These are phyloP conservation scores for Cololabis saira DNA, from an alignment of 2,113 vertebrate genomes.

Conservation along the genomic window DNA sequence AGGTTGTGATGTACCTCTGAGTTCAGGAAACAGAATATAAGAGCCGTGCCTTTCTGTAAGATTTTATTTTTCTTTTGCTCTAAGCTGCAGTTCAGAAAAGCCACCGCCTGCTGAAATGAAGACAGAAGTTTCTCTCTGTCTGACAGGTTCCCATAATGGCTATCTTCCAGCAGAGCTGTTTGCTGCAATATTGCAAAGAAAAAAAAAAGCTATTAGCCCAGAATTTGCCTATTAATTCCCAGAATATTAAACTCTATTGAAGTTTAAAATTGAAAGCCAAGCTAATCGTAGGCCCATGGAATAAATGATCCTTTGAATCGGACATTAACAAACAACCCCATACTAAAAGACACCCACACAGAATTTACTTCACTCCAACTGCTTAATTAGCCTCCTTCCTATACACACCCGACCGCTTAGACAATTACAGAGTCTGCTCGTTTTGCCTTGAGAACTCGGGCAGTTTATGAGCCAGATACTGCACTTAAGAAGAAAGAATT, in stretches of 20 bases:
- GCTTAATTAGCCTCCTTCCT: slow-evolving; percentile 37
- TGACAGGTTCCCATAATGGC: neutral
- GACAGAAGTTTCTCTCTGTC: slow-evolving; percentile 17
- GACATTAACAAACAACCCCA: slow-evolving; percentile 23
- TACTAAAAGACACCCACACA: slow-evolving; percentile 46
- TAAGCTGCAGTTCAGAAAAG: no score
- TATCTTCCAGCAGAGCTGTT: slow-evolving; percentile 29
- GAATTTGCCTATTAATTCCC: slow-evolving; percentile 44
- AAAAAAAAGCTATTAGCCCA: slow-evolving; percentile 15
- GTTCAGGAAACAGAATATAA: no score
- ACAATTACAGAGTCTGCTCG: slow-evolving; percentile 59
- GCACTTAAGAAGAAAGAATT: slow-evolving; percentile 54
- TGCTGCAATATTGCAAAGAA: slow-evolving; percentile 23
- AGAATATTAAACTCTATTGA: slow-evolving; percentile 47
- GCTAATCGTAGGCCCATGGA: slow-evolving; percentile 43
- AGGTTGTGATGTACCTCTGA: no score
- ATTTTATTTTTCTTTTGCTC: no score
- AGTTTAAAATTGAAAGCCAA: slow-evolving; percentile 60
- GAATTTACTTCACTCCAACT: slow-evolving; percentile 35
- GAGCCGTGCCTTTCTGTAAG: no score
- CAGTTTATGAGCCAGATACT: slow-evolving; percentile 61
- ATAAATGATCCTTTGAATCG: slow-evolving; percentile 61
- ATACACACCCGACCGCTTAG: slow-evolving; percentile 48
- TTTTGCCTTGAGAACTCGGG: slow-evolving; percentile 54
- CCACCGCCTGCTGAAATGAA: slow-evolving; percentile 6